Conservation (phyloP, 2,797 vertebrate species). For the Toxotes lorentzi region DNA sequence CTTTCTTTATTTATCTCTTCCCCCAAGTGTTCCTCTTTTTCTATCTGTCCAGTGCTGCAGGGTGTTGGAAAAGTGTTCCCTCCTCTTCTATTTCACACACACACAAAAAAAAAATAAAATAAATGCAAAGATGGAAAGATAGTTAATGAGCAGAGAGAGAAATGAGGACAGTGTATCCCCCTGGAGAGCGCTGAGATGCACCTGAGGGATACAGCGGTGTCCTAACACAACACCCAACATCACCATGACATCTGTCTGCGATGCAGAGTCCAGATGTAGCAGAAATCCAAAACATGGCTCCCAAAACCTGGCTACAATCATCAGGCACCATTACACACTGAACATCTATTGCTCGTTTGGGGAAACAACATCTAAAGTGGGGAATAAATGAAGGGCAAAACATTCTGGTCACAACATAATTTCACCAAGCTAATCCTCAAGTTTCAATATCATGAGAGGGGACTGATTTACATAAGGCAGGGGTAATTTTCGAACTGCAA, state of each 20-base stretch:
- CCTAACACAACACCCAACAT: slow-evolving; percentile 50
- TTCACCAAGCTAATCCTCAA: slow-evolving; percentile 30
- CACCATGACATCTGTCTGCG: slow-evolving; percentile 57
- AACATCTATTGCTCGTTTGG: slow-evolving; percentile 4
- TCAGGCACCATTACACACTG: slow-evolving; percentile 21
- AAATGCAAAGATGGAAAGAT: slow-evolving; percentile 31
- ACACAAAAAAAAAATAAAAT: not conserved
- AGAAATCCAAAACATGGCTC: slow-evolving; percentile 22
- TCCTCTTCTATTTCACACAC: not conserved
- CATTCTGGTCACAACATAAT: not conserved
- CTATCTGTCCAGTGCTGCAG: slow-evolving; percentile 4
- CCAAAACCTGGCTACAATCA: slow-evolving; percentile 16
- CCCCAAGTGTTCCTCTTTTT: not conserved
- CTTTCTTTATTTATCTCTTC: not conserved
- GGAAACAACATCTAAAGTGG: not conserved
- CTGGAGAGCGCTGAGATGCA: slow-evolving; percentile 41
- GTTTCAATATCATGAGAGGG: slow-evolving; percentile 31
- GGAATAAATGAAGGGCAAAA: not conserved
- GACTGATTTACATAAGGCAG: slow-evolving; percentile 48
- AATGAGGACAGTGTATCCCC: slow-evolving; percentile 65
- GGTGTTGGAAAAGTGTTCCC: slow-evolving; percentile 13
- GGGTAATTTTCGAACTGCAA: slow-evolving; percentile 19
- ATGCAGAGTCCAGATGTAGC: slow-evolving; percentile 47
- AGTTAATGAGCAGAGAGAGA: slow-evolving; percentile 54
- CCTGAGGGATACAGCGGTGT: slow-evolving; percentile 57